Evolutionary conservation across 2,888 invertebrate species (phyloP).

Genomic region (Microctonus hyperodae): DNA sequence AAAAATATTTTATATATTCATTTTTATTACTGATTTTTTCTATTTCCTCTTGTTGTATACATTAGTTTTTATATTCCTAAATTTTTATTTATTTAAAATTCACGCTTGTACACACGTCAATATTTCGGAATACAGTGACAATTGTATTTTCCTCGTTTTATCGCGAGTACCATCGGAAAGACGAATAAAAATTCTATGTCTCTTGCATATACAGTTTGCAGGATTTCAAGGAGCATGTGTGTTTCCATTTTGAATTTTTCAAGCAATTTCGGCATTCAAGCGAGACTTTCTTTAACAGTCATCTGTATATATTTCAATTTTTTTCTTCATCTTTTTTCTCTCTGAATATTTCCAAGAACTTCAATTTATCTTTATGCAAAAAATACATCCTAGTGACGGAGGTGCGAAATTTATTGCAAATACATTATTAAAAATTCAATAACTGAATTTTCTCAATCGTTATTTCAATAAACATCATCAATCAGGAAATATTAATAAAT

Average conservation of each 20-base stretch:
- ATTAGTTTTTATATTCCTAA: background rate
- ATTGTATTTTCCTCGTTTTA: background rate
- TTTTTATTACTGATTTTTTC: background rate
- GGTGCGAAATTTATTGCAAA: too few species aligned
- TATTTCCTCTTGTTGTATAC: background rate
- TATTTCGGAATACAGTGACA: background rate
- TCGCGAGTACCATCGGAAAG: background rate
- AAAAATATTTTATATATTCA: background rate
- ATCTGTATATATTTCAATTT: background rate
- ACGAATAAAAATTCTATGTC: conserved; percentile 13
- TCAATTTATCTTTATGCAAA: background rate
- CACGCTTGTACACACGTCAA: background rate
- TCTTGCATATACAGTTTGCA: background rate
- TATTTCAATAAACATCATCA: background rate
- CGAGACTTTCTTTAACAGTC: background rate
- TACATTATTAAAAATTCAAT: background rate
- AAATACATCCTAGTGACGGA: background rate
- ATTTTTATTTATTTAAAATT: conserved; percentile 5
- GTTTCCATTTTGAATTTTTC: conserved; percentile 5
- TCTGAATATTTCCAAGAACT: conserved; percentile 9
- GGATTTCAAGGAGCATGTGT: conserved; percentile 16
- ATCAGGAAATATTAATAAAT: background rate
- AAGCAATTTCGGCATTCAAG: conserved; percentile 10
- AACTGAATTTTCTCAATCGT: background rate
- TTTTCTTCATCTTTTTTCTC: background rate